Percentiles rank a stretch among this genome's conserved stretches.
phyloP scores from a whole-genome alignment of 2,113 vertebrate species.

The Cyprinodon brontotheroides region DNA sequence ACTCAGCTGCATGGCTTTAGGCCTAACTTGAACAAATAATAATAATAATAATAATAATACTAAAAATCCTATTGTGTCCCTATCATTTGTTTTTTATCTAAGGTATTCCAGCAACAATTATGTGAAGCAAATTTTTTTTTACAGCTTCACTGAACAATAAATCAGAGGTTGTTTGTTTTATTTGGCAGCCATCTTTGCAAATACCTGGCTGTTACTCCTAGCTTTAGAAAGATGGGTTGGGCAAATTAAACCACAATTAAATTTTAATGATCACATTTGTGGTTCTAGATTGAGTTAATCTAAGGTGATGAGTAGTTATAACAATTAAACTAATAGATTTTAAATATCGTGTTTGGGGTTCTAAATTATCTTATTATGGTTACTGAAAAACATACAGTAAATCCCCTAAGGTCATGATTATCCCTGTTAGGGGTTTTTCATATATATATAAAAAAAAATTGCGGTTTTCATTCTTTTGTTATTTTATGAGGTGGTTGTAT shows the following conservation, averaged over 20 bases:
- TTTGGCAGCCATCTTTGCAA: not conserved
- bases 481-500: too few species aligned
- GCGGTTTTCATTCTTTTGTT: too few species aligned
- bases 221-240: not conserved
- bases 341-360: not conserved
- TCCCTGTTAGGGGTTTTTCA: too few species aligned
- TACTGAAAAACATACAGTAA: not conserved
- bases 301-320: not conserved
- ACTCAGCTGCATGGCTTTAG: not conserved
- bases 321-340: not conserved
- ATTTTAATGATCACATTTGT: not conserved
- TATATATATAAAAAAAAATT: too few species aligned
- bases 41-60: too few species aligned
- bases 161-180: slow-evolving; percentile 1
- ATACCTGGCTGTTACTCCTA: not conserved
- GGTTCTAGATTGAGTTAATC: not conserved
- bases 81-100: slow-evolving; percentile 1
- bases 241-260: not conserved
- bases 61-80: not conserved
- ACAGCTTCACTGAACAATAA: slow-evolving; percentile 2
- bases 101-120: not conserved
- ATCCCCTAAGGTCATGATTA: too few species aligned
- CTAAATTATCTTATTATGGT: not conserved
- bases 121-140: not conserved
- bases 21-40: not conserved